These are phyloP conservation scores for Bilobella aurantiaca DNA, from an alignment of 1,140 invertebrate genomes.

Conservation along the genomic window DNA sequence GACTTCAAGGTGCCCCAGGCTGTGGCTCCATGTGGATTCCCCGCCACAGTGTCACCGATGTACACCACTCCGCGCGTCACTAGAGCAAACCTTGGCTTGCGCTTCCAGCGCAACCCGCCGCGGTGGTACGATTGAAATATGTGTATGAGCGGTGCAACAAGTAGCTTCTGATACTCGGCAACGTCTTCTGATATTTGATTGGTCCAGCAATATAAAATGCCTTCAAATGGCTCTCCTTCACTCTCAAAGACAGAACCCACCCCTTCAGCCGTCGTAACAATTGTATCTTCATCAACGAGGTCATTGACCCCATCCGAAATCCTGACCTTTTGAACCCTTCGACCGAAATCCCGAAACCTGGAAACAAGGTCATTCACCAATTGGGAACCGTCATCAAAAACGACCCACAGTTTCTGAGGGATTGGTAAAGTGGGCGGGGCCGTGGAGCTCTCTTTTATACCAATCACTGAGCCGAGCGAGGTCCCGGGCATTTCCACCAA, in stretches of 20 bases:
- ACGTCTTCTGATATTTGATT: too few relatives aligned
- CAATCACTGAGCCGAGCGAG: background rate
- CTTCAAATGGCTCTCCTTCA: background rate
- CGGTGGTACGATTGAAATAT: background rate
- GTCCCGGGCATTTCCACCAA: background rate
- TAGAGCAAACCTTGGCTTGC: background rate
- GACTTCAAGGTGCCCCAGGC: background rate
- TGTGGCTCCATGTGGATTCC: background rate
- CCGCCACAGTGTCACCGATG: background rate
- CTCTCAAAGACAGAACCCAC: background rate
- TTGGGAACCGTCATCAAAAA: conserved; percentile 1
- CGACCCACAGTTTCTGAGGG: conserved; percentile 4
- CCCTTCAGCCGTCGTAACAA: background rate
- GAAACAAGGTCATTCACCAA: background rate
- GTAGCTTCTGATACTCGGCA: background rate
- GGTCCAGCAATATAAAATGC: background rate
- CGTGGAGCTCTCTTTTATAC: background rate
- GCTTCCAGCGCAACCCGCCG: background rate
- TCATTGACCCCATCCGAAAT: background rate
- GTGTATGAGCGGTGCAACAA: background rate
- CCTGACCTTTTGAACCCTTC: background rate
- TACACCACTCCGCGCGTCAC: conserved; percentile 1
- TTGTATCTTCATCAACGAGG: background rate
- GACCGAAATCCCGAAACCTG: background rate
- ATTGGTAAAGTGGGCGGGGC: background rate